phyloP scores from a whole-genome alignment of 92 coral and sea anemone genomes.

The Desmophyllum pertusum region DNA sequence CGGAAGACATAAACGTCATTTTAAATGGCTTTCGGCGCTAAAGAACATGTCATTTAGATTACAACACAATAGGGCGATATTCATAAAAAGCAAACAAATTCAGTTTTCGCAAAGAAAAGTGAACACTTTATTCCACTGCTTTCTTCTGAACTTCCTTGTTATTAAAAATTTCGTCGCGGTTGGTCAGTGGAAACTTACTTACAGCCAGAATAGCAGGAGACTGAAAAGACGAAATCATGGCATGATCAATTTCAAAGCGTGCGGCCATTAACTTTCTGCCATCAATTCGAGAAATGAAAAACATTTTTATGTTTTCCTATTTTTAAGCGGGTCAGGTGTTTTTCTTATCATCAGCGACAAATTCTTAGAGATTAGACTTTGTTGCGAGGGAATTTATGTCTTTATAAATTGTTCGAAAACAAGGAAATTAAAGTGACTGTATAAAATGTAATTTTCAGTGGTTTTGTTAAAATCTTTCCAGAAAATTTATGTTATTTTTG shows the following conservation, averaged over 20 bases:
- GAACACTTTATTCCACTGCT: not conserved
- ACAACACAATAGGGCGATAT: not conserved
- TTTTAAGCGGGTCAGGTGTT: too few relatives aligned
- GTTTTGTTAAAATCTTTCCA: not conserved
- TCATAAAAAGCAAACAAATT: not conserved
- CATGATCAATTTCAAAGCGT: not conserved
- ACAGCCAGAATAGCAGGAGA: not conserved
- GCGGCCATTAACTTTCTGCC: not conserved
- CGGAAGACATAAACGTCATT: constrained; percentile 9
- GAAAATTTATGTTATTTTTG: not conserved
- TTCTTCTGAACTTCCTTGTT: not conserved
- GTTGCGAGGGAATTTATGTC: too few relatives aligned
- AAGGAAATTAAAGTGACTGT: not conserved
- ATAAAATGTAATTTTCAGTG: not conserved
- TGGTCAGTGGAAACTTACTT: not conserved
- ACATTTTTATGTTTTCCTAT: too few relatives aligned
- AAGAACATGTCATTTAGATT: constrained; percentile 12
- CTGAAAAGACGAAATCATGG: not conserved
- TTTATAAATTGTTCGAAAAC: not conserved
- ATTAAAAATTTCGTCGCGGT: not conserved
- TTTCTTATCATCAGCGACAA: not conserved
- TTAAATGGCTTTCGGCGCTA: not conserved
- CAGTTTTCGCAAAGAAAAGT: not conserved
- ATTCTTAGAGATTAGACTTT: not conserved
- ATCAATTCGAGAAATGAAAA: too few relatives aligned